Evolutionary conservation across 2,888 invertebrate species (phyloP), one percentile per base, ranked within the genome.

Genomic region (Bombylius discolor): DNA sequence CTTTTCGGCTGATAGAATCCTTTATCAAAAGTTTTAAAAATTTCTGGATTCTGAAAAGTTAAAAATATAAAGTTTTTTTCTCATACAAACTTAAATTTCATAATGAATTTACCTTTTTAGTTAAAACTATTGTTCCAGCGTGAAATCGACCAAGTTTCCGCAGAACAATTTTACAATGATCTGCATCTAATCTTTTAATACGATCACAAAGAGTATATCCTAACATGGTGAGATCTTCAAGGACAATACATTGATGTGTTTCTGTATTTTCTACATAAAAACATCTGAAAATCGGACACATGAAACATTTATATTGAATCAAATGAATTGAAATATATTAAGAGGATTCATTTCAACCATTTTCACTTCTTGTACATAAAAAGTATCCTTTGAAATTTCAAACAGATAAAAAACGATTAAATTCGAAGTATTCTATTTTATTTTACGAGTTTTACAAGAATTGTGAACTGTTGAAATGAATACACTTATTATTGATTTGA

Each of bases 151-250:
- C 81, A 64, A 81, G 64, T 64, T 78, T 78, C 56, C 70, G 69
- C 2, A 81, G 62, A 9, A 79, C 76, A 44, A 78, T 62, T 47
- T 74, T 64, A 57, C 75, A 74, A 64, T 81, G 81, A 13, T 71
- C 68, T 63, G 78, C 70, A 65, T 81, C 78, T 36, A 81, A 71
- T n/a, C 81, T 80, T 55, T 65, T 64, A 59, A 76, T 74, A 48
- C 81, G 72, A 60, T 76, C 75, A 32, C 76, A 76, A 72, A 81
- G 73, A 58, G 76, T 73, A 62, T 75, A 81, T 42, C 79, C 79
- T 52, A 74, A 67, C 51, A 75, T 72, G n/a, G 76, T 74, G 47
- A 81, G 68, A 65, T 78, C 78, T 44, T 32, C 13, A 5, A 58
- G 42, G 3, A 56, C 51, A n/a, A 58, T 5, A 5, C 51, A 44